Percentiles rank a stretch among this genome's conserved stretches.
Evolutionary conservation across 1,140 invertebrate species (phyloP).

Genomic region (Sitobion miscanthi): DNA sequence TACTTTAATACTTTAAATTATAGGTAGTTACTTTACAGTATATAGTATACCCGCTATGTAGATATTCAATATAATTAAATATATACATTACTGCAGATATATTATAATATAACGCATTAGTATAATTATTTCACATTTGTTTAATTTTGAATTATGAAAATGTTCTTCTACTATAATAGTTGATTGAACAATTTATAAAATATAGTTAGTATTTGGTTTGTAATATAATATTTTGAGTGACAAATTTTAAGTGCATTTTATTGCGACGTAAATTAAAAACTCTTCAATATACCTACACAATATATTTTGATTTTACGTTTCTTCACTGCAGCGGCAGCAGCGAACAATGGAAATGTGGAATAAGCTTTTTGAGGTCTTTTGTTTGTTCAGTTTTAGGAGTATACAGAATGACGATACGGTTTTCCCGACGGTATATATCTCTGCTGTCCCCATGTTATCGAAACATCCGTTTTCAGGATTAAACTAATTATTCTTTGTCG

Average conservation of each 20-base stretch:
- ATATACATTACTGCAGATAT: too few relatives aligned
- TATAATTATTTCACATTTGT: neutral
- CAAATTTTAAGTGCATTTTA: neutral
- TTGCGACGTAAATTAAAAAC: neutral
- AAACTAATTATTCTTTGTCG: slow-evolving; percentile 43
- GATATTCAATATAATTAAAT: neutral
- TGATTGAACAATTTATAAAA: neutral
- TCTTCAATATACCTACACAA: neutral
- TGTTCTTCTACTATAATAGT: neutral
- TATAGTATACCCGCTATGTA: neutral
- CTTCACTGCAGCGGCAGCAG: neutral
- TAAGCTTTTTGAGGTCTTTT: slow-evolving; percentile 17
- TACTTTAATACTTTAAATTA: neutral
- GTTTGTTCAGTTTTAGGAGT: neutral
- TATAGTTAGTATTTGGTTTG: neutral
- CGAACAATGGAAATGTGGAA: neutral
- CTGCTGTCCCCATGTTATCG: neutral
- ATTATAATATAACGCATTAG: too few relatives aligned
- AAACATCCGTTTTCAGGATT: slow-evolving; percentile 30
- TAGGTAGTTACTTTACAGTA: neutral
- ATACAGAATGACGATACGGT: neutral
- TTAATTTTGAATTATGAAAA: neutral
- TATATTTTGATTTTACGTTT: neutral
- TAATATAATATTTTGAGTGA: neutral
- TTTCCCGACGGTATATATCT: slow-evolving; percentile 15